These are phyloP conservation scores for Gastrophysa polygoni DNA, from an alignment of 2,888 invertebrate genomes.

Conservation along the genomic window DNA sequence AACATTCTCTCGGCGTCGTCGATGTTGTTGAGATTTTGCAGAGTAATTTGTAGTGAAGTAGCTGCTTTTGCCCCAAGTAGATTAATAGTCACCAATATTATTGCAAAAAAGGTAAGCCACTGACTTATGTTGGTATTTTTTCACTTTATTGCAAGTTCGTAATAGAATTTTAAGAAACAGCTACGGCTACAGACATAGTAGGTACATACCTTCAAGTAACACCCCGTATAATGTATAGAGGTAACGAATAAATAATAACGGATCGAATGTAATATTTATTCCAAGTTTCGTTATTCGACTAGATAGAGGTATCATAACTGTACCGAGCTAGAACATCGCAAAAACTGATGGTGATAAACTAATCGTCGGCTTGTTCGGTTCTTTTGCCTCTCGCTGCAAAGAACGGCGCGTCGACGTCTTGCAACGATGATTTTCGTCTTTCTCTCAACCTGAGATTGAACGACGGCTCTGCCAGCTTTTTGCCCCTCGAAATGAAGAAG, in stretches of 20 bases:
- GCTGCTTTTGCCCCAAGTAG: too few relatives aligned
- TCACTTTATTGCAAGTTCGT: too few relatives aligned
- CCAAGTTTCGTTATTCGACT: not conserved
- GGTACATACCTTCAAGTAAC: too few relatives aligned
- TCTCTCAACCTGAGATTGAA: constrained; percentile 41
- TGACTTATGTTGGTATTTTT: too few relatives aligned
- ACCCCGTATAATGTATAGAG: not conserved
- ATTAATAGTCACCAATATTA: too few relatives aligned
- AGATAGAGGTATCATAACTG: not conserved
- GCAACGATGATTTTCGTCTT: constrained; percentile 52
- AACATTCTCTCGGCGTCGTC: too few relatives aligned
- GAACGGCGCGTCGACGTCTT: constrained; percentile 61
- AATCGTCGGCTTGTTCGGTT: not conserved
- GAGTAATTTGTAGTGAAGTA: too few relatives aligned
- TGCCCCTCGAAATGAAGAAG: constrained; percentile 53
- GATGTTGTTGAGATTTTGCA: too few relatives aligned
- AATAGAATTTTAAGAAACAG: too few relatives aligned
- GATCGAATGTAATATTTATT: not conserved
- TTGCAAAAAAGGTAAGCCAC: too few relatives aligned
- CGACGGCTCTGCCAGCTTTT: constrained; percentile 50
- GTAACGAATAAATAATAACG: not conserved
- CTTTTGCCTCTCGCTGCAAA: constrained; percentile 64
- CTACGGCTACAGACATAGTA: too few relatives aligned
- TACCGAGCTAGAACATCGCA: not conserved
- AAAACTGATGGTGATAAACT: not conserved